phyloP scores from a whole-genome alignment of 2,797 vertebrate species.

The Sciurus carolinensis region DNA sequence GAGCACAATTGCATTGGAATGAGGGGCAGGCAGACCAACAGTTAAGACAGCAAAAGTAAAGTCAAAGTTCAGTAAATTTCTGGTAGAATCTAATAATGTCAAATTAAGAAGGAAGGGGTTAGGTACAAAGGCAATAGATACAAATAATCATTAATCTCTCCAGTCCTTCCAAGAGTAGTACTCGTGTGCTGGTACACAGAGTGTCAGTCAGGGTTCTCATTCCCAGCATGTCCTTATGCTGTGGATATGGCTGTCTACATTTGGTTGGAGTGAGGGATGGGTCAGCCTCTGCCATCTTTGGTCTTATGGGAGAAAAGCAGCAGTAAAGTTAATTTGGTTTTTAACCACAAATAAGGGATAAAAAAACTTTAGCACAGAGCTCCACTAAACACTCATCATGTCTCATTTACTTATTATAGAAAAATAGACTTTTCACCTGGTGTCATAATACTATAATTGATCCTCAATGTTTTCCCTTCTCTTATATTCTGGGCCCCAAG shows the following conservation, averaged over 20 bases:
- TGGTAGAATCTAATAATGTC: not conserved
- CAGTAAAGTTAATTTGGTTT: not conserved
- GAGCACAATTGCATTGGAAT: not conserved
- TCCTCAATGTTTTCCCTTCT: not conserved
- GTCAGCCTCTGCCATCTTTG: not conserved
- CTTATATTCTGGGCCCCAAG: not conserved
- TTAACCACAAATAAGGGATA: not conserved
- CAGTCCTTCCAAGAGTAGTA: not conserved
- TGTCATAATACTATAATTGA: not conserved
- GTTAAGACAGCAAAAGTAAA: not conserved
- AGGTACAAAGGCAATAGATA: not conserved
- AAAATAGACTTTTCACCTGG: not conserved
- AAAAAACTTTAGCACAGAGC: not conserved
- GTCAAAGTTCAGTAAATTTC: not conserved
- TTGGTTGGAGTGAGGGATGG: not conserved
- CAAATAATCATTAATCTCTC: not conserved
- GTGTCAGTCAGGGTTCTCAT: not conserved
- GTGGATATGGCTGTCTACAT: not conserved
- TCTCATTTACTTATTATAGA: not conserved
- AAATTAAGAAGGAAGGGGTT: not conserved
- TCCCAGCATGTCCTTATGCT: not conserved
- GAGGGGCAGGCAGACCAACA: not conserved
- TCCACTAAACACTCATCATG: not conserved
- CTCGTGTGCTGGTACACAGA: not conserved
- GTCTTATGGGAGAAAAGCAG: not conserved